These are phyloP conservation scores for Lithophane leautieri DNA, from an alignment of 2,888 invertebrate species.

Conservation along the genomic window DNA sequence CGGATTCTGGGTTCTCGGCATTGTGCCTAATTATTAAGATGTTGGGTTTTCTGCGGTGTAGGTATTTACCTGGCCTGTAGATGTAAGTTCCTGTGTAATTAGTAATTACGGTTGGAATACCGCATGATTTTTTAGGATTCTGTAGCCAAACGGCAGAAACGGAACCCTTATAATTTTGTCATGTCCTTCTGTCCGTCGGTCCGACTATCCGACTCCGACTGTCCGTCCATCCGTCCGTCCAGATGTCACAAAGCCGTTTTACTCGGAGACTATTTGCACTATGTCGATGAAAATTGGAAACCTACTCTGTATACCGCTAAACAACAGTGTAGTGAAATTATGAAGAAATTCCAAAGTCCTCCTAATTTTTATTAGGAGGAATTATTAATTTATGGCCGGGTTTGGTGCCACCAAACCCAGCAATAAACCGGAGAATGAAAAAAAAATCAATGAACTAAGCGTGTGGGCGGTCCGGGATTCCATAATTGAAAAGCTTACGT, in stretches of 20 bases:
- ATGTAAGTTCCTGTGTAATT: slow-evolving; percentile 27
- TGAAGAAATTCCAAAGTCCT: too few relatives aligned
- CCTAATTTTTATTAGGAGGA: too few relatives aligned
- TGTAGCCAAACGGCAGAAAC: neutral
- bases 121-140: neutral
- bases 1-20: slow-evolving; percentile 63
- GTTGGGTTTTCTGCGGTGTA: slow-evolving; percentile 42
- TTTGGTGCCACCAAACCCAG: too few relatives aligned
- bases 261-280: neutral
- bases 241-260: neutral
- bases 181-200: neutral
- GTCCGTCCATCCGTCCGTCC: neutral
- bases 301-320: neutral
- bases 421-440: neutral
- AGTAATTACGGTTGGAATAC: slow-evolving; percentile 16
- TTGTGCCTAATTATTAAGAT: slow-evolving; percentile 61
- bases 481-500: neutral
- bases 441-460: neutral
- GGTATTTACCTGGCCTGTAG: slow-evolving; percentile 26
- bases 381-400: too few relatives aligned
- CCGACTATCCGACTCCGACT: too few relatives aligned
- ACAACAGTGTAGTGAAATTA: neutral
- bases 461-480: too few relatives aligned
- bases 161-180: neutral
- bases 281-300: neutral